phyloP scores from a whole-genome alignment of 2,797 vertebrate species.

The Pseudochirops cupreus region DNA sequence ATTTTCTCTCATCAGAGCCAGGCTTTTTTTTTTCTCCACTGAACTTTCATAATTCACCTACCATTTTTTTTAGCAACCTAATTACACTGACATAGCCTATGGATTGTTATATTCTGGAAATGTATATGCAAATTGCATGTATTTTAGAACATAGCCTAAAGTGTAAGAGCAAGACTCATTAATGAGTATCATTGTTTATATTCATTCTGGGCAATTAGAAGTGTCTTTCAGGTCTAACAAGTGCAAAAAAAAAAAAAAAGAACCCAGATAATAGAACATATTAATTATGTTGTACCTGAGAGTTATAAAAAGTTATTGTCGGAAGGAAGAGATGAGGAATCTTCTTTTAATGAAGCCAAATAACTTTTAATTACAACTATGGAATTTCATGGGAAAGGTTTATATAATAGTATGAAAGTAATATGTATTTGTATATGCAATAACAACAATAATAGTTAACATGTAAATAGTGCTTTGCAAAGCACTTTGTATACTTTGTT shows the following conservation, averaged over 20 bases:
- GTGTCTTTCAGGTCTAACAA: conserved; percentile 75
- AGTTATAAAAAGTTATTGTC: conserved; percentile 31
- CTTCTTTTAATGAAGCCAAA: conserved; percentile 53
- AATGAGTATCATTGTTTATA: conserved; percentile 73
- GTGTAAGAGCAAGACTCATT: conserved; percentile 64
- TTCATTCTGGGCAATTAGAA: conserved; percentile 65
- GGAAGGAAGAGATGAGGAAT: conserved; percentile 32
- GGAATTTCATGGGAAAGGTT: neutral
- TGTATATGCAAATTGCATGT: conserved; percentile 63
- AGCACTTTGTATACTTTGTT: neutral
- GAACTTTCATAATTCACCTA: conserved; percentile 70
- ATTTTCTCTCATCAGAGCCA: conserved; percentile 54
- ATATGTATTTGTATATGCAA: neutral
- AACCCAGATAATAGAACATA: conserved; percentile 53
- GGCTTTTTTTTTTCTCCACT: conserved; percentile 5
- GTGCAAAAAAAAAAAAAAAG: conserved; percentile 69
- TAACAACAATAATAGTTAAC: neutral
- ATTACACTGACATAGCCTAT: conserved; percentile 64
- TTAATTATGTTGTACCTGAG: conserved; percentile 57
- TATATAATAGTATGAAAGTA: neutral
- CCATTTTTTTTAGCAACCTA: conserved; percentile 61
- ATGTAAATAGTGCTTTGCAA: neutral
- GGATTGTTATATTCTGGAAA: conserved; percentile 66
- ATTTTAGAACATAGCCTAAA: conserved; percentile 72
- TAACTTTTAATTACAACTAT: conserved; percentile 31